phyloP scores from a whole-genome alignment of 2,113 vertebrate genomes.

The Prietella phreatophila region DNA sequence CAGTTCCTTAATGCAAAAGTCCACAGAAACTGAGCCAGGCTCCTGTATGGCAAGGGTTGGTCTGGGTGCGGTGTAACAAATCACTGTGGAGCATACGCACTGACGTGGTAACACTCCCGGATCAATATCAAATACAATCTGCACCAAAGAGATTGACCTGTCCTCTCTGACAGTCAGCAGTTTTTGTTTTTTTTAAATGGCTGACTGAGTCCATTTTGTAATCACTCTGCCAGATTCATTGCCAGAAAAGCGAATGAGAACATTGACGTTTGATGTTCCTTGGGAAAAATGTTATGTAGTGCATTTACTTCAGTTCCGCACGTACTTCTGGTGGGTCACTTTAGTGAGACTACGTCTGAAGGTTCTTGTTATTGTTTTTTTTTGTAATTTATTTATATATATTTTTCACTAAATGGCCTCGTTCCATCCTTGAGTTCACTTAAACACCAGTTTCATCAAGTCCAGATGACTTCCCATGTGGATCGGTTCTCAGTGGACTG shows the following conservation, averaged over 20 bases:
- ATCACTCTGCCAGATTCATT: conserved; percentile 27
- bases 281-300: neutral
- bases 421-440: conserved; percentile 19
- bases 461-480: neutral
- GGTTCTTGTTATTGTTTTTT: neutral
- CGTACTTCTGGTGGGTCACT: conserved; percentile 2
- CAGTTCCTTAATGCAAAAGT: conserved; percentile 36
- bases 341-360: neutral
- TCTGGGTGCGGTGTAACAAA: conserved; percentile 12
- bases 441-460: neutral
- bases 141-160: conserved; percentile 42
- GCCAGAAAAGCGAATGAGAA: conserved; percentile 33
- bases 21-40: neutral
- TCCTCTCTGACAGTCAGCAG: conserved; percentile 36
- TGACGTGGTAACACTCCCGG: conserved; percentile 15
- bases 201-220: conserved; percentile 28
- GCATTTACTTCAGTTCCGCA: neutral
- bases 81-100: conserved; percentile 27
- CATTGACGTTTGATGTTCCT: conserved; percentile 29
- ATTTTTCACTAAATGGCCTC: neutral
- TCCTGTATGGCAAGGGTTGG: neutral
- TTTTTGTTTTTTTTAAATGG: conserved; percentile 36
- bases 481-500: conserved; percentile 12
- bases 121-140: conserved; percentile 46
- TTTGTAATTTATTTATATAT: too few relatives aligned